Base-by-base conservation (phyloP, 2,113 vertebrate species). In the Aphelocoma coerulescens region DNA sequence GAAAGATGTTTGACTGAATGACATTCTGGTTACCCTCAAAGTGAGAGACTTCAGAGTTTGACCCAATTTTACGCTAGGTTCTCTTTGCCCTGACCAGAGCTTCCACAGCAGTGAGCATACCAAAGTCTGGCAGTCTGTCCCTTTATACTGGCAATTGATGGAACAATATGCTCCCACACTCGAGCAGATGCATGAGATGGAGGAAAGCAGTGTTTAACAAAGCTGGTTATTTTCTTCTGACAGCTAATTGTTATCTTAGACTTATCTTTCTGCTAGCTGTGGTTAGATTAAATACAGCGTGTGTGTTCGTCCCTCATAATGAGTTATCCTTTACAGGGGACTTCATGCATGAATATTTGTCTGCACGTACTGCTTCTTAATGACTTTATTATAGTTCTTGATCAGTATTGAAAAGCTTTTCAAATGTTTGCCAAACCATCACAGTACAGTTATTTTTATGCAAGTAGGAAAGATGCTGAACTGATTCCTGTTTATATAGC, bases 211-310 rank as follows among this genome's bases (percentile, higher is more conserved):
- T 22, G 35, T 74, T 73, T 55, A 75, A 85, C 63, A 80, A 88
- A 96, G 82, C 68, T 92, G 78, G 73, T 85, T 89, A 83, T 63
- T 81, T 88, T 93, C 61, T 85, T 94, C 66, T 39, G 62, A 61
- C 27, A 68, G 48, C 41, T 81, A 44, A 63, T 48, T 86, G 43
- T 74, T 85, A 67, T 62, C 95, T 94, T 54, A 80, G 88, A 65
- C 32, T 91, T 62, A 41, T 0, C 39, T 75, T 43, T 20, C n/a
- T 58, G 73, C 63, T 62, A 59, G 58, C 71, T 80, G 63, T 80
- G 48, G 16, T n/a, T 68, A 78, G 62, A 57, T 72, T 85, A 88
- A 88, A 88, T 72, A 65, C 46, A 33, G 16, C 37, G 15, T 80
- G 39, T 44, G n/a, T 63, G 44, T 44, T 93, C 66, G 65, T 77